phyloP scores from a whole-genome alignment of 2,888 invertebrate species.

The Microplitis manilae region DNA sequence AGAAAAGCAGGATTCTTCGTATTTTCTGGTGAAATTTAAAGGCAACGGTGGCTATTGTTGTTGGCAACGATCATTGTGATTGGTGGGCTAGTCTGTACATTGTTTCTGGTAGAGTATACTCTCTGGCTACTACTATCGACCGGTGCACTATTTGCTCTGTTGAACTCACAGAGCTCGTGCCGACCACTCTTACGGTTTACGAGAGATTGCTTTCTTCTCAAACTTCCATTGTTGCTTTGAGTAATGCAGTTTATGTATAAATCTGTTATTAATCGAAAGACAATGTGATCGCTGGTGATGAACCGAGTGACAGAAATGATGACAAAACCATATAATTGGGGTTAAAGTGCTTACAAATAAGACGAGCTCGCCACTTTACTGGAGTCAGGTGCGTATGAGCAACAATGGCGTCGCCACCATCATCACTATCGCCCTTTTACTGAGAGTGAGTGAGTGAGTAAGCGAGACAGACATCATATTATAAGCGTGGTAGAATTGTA shows the following conservation, averaged over 20 bases:
- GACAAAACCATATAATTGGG: conserved; percentile 51
- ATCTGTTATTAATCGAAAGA: too few species aligned
- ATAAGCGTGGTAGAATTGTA: conserved; percentile 59
- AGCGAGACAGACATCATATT: conserved; percentile 55
- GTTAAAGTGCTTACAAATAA: conserved; percentile 61
- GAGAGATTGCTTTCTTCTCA: too few species aligned
- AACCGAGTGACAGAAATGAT: conserved; percentile 15
- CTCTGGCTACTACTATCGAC: conserved; percentile 16
- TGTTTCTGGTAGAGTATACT: conserved; percentile 29
- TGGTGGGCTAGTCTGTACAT: conserved; percentile 63
- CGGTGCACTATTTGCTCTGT: conserved; percentile 64
- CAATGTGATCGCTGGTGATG: background rate
- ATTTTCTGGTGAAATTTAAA: conserved; percentile 61
- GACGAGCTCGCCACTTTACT: conserved; percentile 57
- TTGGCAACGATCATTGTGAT: conserved; percentile 68
- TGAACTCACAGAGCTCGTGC: conserved; percentile 62
- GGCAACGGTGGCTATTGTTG: conserved; percentile 63
- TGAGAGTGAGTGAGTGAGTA: conserved; percentile 27
- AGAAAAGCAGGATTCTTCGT: conserved; percentile 3
- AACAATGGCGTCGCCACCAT: conserved; percentile 54
- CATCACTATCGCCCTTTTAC: conserved; percentile 44
- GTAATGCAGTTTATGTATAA: too few species aligned
- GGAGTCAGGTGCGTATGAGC: conserved; percentile 55
- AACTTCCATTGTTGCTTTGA: too few species aligned
- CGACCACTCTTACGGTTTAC: conserved; percentile 47